These are phyloP conservation scores for Amphipyra tragopoginis DNA, from an alignment of 2,888 invertebrate species.

Conservation along the genomic window DNA sequence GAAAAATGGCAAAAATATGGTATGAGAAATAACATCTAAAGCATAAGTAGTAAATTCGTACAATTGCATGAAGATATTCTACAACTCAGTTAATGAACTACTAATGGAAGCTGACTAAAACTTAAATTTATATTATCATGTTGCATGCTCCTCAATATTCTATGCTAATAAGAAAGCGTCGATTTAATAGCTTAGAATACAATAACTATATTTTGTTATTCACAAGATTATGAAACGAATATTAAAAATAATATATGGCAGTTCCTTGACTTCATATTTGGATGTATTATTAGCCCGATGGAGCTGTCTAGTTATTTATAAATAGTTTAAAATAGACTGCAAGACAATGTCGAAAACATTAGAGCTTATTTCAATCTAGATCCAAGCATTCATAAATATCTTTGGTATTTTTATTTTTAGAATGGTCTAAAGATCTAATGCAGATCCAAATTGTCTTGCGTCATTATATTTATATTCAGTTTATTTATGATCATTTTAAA, in stretches of 20 bases:
- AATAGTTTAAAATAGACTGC: conserved; percentile 62
- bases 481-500: conserved; percentile 50
- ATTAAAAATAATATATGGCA: conserved; percentile 12
- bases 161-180: conserved; percentile 30
- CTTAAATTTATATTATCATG: conserved; percentile 4
- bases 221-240: conserved; percentile 29
- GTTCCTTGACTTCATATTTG: conserved; percentile 35
- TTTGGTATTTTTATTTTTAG: conserved; percentile 41
- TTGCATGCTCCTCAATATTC: conserved; percentile 44
- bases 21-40: background rate
- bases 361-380: conserved; percentile 25
- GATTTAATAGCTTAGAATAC: conserved; percentile 40
- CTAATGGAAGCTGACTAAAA: conserved; percentile 37
- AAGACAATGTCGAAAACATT: conserved; percentile 65
- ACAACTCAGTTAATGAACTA: conserved; percentile 21
- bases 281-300: conserved; percentile 65
- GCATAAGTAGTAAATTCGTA: background rate
- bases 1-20: no score
- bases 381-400: conserved; percentile 21
- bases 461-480: conserved; percentile 55
- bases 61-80: conserved; percentile 24
- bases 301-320: conserved; percentile 71
- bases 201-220: conserved; percentile 42
- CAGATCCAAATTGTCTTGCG: conserved; percentile 57
- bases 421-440: conserved; percentile 40